These are phyloP conservation scores for Bostrychus sinensis DNA, from an alignment of 2,113 vertebrate genomes.

Conservation along the genomic window DNA sequence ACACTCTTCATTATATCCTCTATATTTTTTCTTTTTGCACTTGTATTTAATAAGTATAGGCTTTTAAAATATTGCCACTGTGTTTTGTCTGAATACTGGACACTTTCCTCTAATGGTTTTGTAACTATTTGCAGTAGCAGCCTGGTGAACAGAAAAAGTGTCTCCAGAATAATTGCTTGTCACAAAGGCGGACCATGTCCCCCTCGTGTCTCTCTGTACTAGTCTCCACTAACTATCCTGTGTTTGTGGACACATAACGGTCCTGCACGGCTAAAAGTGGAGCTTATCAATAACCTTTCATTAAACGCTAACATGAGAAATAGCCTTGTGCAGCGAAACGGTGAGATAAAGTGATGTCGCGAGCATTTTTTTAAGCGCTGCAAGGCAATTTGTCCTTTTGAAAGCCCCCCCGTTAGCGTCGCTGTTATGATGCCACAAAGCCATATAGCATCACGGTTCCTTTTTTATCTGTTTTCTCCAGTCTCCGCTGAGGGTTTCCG, in stretches of 20 bases:
- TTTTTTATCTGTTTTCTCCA: slow-evolving; percentile 59
- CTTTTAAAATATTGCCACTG: neutral
- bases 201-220: neutral
- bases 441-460: slow-evolving; percentile 52
- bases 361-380: slow-evolving; percentile 26
- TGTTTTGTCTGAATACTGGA: neutral
- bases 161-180: neutral
- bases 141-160: neutral
- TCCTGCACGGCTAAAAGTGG: slow-evolving; percentile 12
- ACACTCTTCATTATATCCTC: too few species aligned
- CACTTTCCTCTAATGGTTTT: neutral
- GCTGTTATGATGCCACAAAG: slow-evolving; percentile 45
- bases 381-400: slow-evolving; percentile 54
- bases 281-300: slow-evolving; percentile 52
- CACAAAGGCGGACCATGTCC: neutral
- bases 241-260: neutral
- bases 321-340: slow-evolving; percentile 30
- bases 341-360: slow-evolving; percentile 46
- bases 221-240: neutral
- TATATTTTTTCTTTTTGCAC: too few species aligned
- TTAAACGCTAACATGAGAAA: slow-evolving; percentile 54
- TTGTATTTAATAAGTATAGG: neutral
- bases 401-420: slow-evolving; percentile 45
- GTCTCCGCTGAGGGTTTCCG: slow-evolving; percentile 41
- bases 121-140: neutral